These are phyloP conservation scores for Julus scanicus DNA, from an alignment of 2,888 invertebrate genomes.

Conservation along the genomic window DNA sequence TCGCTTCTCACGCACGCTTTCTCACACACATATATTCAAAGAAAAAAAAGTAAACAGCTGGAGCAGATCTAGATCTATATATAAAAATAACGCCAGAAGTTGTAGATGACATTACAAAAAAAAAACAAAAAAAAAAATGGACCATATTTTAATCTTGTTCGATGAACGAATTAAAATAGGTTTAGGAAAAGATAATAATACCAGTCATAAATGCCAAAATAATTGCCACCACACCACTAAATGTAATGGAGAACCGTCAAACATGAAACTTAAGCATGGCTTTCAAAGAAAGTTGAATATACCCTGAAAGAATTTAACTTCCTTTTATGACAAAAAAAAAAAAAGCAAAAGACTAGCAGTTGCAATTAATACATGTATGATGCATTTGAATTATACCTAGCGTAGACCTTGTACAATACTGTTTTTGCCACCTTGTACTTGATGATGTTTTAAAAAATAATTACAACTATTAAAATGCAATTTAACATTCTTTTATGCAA, in stretches of 20 bases:
- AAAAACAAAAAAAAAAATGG: neutral
- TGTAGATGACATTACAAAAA: no score
- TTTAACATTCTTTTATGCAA: neutral
- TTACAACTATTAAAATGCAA: neutral
- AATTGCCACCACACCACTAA: neutral
- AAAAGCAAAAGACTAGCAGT: slow-evolving; percentile 11
- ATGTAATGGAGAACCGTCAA: neutral
- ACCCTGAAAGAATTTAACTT: neutral
- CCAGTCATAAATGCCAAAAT: slow-evolving; percentile 19
- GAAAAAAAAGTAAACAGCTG: neutral
- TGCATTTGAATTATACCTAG: neutral
- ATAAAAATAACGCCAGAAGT: neutral
- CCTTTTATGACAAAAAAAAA: neutral
- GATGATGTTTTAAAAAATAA: no score
- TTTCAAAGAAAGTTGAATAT: neutral
- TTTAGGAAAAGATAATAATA: neutral
- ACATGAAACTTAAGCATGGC: neutral
- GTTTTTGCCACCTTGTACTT: neutral
- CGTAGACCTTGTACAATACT: neutral
- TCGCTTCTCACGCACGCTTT: slow-evolving; percentile 3
- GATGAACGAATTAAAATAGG: neutral
- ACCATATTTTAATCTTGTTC: neutral
- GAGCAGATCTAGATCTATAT: neutral
- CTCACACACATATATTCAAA: neutral
- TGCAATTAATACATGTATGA: neutral